Evolutionary conservation across 2,888 invertebrate species (phyloP).

Genomic region (Drosophila kokeensis): DNA sequence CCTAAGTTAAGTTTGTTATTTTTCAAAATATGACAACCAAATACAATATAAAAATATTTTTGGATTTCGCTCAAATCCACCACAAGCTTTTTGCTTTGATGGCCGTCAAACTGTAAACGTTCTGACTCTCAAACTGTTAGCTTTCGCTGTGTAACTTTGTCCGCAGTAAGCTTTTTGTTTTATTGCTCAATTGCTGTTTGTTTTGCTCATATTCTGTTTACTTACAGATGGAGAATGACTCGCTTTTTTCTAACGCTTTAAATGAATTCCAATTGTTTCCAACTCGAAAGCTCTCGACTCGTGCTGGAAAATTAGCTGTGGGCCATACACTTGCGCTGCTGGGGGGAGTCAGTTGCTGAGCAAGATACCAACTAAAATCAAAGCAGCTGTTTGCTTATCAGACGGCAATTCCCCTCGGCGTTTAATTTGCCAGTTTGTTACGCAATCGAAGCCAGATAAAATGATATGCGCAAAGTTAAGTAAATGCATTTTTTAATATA

Average conservation of each 20-base stretch:
- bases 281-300: constrained; percentile 42
- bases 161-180: constrained; percentile 8
- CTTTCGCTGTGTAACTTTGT: background rate
- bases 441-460: constrained; percentile 31
- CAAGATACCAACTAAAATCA: background rate
- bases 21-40: constrained; percentile 69
- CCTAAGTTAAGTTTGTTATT: constrained; percentile 77
- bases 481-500: constrained; percentile 51
- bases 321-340: constrained; percentile 12
- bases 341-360: background rate
- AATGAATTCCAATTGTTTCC: constrained; percentile 25
- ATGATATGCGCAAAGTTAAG: constrained; percentile 9
- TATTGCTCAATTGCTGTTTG: constrained; percentile 43
- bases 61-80: constrained; percentile 69
- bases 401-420: constrained; percentile 4
- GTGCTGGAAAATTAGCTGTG: constrained; percentile 34
- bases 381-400: constrained; percentile 54
- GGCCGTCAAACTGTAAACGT: constrained; percentile 23
- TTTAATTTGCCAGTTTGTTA: constrained; percentile 22
- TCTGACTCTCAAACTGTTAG: constrained; percentile 12
- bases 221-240: constrained; percentile 18
- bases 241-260: background rate
- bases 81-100: constrained; percentile 5
- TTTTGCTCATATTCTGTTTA: constrained; percentile 61
- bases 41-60: constrained; percentile 69